These are phyloP conservation scores for Pissodes strobi DNA, from an alignment of 1,140 invertebrate genomes.

Conservation along the genomic window DNA sequence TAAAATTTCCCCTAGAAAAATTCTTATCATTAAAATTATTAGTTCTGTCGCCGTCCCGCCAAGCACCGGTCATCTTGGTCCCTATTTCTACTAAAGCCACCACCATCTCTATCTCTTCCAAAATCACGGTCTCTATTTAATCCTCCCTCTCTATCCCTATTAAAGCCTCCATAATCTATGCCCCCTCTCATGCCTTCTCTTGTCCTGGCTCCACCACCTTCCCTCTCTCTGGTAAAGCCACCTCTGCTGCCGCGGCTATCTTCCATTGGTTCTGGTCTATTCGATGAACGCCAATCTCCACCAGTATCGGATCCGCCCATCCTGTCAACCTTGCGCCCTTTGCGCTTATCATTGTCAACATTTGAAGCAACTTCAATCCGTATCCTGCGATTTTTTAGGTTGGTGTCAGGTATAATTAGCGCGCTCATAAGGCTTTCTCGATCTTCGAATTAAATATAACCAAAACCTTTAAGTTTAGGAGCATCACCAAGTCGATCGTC, in stretches of 20 bases:
- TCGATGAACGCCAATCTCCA: conserved; percentile 69
- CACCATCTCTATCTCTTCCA: conserved; percentile 45
- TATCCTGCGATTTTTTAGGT: conserved; percentile 67
- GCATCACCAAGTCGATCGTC: conserved; percentile 64
- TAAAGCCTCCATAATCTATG: too few relatives aligned
- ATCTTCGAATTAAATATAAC: conserved; percentile 91
- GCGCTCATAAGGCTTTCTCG: conserved; percentile 84
- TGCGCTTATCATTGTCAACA: conserved; percentile 61
- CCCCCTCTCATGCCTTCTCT: conserved; percentile 27
- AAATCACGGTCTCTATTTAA: conserved; percentile 33
- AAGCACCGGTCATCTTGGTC: conserved; percentile 35
- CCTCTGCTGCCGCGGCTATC: conserved; percentile 56
- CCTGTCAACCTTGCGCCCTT: conserved; percentile 59
- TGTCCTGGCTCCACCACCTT: conserved; percentile 23
- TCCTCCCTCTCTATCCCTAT: conserved; percentile 45
- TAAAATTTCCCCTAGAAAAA: conserved; percentile 7
- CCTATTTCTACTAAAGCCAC: conserved; percentile 42
- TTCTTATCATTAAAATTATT: conserved; percentile 33
- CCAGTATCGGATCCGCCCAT: conserved; percentile 60
- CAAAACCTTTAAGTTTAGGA: conserved; percentile 79
- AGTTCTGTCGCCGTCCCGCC: conserved; percentile 45
- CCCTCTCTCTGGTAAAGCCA: conserved; percentile 29
- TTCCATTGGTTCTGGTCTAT: conserved; percentile 56
- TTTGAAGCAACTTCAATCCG: conserved; percentile 73
- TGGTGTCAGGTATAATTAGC: conserved; percentile 74